Conservation (phyloP, 2,888 invertebrate genomes). For the Onthophagus sagittarius region DNA sequence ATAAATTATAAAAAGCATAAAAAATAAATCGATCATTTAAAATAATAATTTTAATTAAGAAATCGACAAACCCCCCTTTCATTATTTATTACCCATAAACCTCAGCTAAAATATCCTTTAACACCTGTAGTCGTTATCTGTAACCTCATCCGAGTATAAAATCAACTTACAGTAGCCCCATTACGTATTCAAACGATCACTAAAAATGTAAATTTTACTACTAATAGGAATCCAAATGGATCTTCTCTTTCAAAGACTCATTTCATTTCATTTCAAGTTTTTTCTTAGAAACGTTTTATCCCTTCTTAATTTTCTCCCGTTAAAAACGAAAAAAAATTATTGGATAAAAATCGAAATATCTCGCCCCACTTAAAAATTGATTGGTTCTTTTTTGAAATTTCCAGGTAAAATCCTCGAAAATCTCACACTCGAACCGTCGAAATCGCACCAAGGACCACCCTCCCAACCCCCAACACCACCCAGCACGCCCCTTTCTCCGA, state of each 20-base stretch:
- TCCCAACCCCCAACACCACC: conserved; percentile 53
- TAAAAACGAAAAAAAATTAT: neutral
- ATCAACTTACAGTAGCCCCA: neutral
- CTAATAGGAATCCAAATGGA: neutral
- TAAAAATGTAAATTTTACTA: conserved; percentile 10
- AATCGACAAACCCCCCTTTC: too few relatives aligned
- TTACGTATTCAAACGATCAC: conserved; percentile 10
- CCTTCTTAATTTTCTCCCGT: neutral
- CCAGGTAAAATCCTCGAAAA: conserved; percentile 52
- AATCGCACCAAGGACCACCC: conserved; percentile 36
- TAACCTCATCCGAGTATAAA: neutral
- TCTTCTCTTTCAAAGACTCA: neutral
- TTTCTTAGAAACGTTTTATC: neutral
- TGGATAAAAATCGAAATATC: too few relatives aligned
- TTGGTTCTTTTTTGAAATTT: conserved; percentile 27
- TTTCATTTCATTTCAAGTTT: neutral
- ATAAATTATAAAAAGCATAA: too few relatives aligned
- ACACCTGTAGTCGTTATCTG: neutral
- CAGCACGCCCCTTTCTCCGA: conserved; percentile 49
- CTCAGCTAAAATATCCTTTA: neutral
- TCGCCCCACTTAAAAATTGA: neutral
- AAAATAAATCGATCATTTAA: too few relatives aligned
- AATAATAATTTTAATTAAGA: too few relatives aligned
- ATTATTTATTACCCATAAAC: neutral
- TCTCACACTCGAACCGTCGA: conserved; percentile 41